phyloP scores from a whole-genome alignment of 2,888 invertebrate species.

The Plutella xylostella region DNA sequence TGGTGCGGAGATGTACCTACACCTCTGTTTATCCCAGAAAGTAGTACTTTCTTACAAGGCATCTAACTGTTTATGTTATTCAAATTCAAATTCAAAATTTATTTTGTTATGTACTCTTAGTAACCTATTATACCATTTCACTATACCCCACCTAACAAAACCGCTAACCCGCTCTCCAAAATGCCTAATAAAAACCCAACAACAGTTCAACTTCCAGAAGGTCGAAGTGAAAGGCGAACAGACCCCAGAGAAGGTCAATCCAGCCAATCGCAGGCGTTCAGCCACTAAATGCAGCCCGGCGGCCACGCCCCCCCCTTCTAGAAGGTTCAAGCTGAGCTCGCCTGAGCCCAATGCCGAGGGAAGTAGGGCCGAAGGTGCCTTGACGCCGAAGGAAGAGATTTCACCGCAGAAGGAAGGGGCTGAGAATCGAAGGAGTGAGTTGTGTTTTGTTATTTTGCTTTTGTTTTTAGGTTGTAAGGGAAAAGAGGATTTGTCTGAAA shows the following conservation, averaged over 20 bases:
- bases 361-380: slow-evolving; percentile 45
- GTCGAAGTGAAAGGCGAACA: slow-evolving; percentile 56
- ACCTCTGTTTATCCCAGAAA: no score
- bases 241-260: slow-evolving; percentile 49
- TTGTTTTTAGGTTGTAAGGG: not conserved
- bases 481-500: no score
- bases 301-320: slow-evolving; percentile 38
- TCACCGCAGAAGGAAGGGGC: slow-evolving; percentile 35
- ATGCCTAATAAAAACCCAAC: slow-evolving; percentile 1
- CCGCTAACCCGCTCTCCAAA: no score
- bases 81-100: no score
- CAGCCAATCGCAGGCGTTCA: slow-evolving; percentile 36
- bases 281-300: slow-evolving; percentile 40
- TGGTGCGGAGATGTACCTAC: no score
- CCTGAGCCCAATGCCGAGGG: slow-evolving; percentile 52
- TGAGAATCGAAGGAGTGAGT: slow-evolving; percentile 48
- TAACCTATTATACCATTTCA: no score
- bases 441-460: not conserved
- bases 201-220: slow-evolving; percentile 35
- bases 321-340: slow-evolving; percentile 25
- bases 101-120: no score
- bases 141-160: no score
- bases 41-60: no score
- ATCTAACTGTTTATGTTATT: no score
- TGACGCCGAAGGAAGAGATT: slow-evolving; percentile 31